Evolutionary conservation across 2,797 vertebrate genomes (phyloP), one percentile per base, ranked within the genome.

Genomic region (Amblyopsis hoosieri): DNA sequence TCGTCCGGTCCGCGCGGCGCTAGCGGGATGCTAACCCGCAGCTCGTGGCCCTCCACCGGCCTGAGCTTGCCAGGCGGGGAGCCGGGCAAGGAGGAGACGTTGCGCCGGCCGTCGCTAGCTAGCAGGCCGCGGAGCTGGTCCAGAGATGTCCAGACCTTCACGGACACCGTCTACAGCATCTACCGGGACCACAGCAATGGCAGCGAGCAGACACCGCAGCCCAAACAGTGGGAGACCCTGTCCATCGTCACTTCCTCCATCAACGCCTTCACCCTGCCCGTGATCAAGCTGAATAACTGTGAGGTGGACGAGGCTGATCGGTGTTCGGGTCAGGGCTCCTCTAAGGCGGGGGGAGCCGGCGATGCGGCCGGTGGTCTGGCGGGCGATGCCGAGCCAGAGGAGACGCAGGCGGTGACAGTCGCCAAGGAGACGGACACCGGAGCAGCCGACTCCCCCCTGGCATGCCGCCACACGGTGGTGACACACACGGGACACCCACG

Each of bases 101-200:
- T 80, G 71, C 76, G 89, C 5, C 85, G 89, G 0, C 83, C 79
- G 0, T 94, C 88, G 31, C 80, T 80, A 71, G 85, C 79, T 23
- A 78, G 87, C 54, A 80, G 90, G 66, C 86, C 87, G 2, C 60
- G 82, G 6, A 92, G 91, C 78, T 91, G 88, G 33, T 90, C 88
- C 0, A 90, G 87, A 63, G 93, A 93, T 12, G 87, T 92, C 0
- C 91, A 93, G 80, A 94, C 92, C 64, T 93, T 96, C 82, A 93
- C 94, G 0, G 95, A 98, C 72, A 94, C 95, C 0, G 94, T 98
- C 71, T 98, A 96, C 82, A 99, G 96, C 88, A 95, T 98, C 86
- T 97, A 94, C 83, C 93, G 68, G 65, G 96, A 97, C 80, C 94
- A 75, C 62, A 91, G 91, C 86, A 88, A 87, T 62, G 85, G 85